Conservation (phyloP, 2,797 vertebrate species). For the Myotis findleyi region DNA sequence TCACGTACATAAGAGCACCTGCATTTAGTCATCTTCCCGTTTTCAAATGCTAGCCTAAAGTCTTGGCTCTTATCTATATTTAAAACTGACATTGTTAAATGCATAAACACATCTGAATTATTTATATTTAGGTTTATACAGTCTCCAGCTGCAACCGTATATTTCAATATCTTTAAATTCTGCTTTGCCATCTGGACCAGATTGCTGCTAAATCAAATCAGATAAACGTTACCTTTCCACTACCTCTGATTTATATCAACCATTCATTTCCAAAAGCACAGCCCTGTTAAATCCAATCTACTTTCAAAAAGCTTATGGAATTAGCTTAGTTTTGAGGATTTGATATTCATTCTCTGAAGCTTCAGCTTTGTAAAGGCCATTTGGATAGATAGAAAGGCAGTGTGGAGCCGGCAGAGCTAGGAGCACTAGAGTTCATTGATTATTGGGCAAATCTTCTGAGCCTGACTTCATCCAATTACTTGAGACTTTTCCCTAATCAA, state of each 20-base stretch:
- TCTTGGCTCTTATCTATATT: slow-evolving; percentile 73
- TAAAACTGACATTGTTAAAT: slow-evolving; percentile 79
- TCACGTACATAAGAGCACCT: slow-evolving; percentile 66
- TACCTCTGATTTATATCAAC: slow-evolving; percentile 80
- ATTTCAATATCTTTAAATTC: slow-evolving; percentile 82
- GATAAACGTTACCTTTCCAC: slow-evolving; percentile 84
- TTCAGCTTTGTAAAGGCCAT: slow-evolving; percentile 70
- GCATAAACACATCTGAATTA: slow-evolving; percentile 78
- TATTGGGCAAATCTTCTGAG: slow-evolving; percentile 68
- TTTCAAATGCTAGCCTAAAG: slow-evolving; percentile 77
- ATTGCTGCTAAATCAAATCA: slow-evolving; percentile 85
- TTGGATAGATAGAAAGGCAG: slow-evolving; percentile 59
- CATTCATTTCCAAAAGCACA: slow-evolving; percentile 64
- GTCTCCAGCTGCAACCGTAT: slow-evolving; percentile 76
- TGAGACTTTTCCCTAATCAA: slow-evolving; percentile 78
- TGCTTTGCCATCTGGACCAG: slow-evolving; percentile 75
- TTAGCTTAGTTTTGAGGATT: slow-evolving; percentile 77
- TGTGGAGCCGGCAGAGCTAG: slow-evolving; percentile 32
- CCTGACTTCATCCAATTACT: slow-evolving; percentile 75
- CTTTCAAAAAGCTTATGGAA: slow-evolving; percentile 74
- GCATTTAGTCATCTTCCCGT: slow-evolving; percentile 73
- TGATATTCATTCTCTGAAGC: slow-evolving; percentile 64
- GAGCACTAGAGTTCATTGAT: slow-evolving; percentile 59
- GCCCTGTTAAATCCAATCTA: slow-evolving; percentile 76
- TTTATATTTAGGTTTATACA: slow-evolving; percentile 80